Percentiles rank a stretch among this genome's conserved stretches.
These are phyloP conservation scores for Argyrosomus regius DNA, from an alignment of 2,797 vertebrate species.

Conservation along the genomic window DNA sequence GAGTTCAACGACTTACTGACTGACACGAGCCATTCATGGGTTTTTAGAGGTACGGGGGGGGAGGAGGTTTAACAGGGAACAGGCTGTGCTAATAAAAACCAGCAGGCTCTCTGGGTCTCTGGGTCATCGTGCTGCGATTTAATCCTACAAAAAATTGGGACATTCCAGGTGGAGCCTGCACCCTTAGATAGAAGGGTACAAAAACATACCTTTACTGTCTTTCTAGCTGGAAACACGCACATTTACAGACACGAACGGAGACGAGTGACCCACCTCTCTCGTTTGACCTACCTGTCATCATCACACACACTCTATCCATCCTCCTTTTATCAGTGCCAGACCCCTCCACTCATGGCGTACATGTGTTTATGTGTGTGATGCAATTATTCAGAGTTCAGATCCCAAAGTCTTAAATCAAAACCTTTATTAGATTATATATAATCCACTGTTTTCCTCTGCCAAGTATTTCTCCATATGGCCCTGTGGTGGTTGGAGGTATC, in stretches of 20 bases:
- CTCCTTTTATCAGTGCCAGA: constrained; percentile 30
- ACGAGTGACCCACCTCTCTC: constrained; percentile 15
- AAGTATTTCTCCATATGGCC: background rate
- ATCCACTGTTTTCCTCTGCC: constrained; percentile 10
- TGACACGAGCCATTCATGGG: constrained; percentile 39
- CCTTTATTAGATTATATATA: constrained; percentile 55
- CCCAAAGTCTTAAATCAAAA: constrained; percentile 46
- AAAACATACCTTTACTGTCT: background rate
- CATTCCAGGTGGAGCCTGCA: constrained; percentile 15
- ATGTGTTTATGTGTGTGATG: constrained; percentile 1
- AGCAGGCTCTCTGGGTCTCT: constrained; percentile 44
- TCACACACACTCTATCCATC: constrained; percentile 38
- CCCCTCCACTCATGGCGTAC: background rate
- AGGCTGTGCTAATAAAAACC: constrained; percentile 55
- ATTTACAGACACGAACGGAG: background rate
- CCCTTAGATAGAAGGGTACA: background rate
- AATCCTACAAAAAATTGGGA: constrained; percentile 3
- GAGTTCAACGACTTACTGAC: constrained; percentile 12
- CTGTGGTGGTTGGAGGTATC: background rate
- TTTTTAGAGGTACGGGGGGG: constrained; percentile 11
- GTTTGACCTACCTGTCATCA: constrained; percentile 32
- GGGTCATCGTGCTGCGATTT: constrained; percentile 36
- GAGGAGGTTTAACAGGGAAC: constrained; percentile 47
- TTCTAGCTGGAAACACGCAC: background rate
- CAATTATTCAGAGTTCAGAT: constrained; percentile 12